Evolutionary conservation across 2,113 vertebrate species (phyloP), one percentile per base, ranked within the genome.

Genomic region (Ictalurus furcatus): DNA sequence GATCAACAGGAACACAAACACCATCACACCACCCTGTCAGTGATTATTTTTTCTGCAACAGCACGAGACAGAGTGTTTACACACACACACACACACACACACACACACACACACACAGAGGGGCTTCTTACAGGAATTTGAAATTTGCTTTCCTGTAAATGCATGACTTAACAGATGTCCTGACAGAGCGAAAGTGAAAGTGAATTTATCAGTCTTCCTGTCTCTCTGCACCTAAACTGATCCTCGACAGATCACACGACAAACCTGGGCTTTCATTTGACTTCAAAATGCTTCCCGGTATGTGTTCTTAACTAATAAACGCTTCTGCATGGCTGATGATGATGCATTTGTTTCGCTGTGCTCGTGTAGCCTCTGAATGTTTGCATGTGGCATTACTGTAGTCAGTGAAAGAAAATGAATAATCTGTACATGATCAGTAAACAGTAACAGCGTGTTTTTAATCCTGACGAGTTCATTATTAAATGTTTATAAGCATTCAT

Each of bases 141-240:
- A 34, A 34, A 34, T 34, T 34, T 34, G 34, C 34, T 34, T 34
- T 34, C 34, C 34, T 34, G 34, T 34, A 34, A 34, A 34, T 34
- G 34, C 34, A 34, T 34, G 34, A 34, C 34, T 34, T 34, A 34
- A 34, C 34, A 34, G 34, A 34, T 34, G 34, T 34, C 34, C 11
- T 6, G 67, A 30, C 67, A 58, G 0, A 83, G 58, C 23, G 58
- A 83, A 83, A 83, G 81, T 40, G 58, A 83, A 83, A 83, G 81
- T 40, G 2, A 6, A 58, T 37, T 16, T 7, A 25, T 21, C 52
- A 6, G 56, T 0, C 11, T 61, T 25, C 34, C 80, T 82, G 52
- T 17, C 13, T 82, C 28, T 19, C 81, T 40, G 30, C 34, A 34
- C 2, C 34, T 37, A 67, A 67, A 67, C 65, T n/a, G 65, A 67